Evolutionary conservation across 2,797 vertebrate species (phyloP).

Genomic region (Amazona finschi): DNA sequence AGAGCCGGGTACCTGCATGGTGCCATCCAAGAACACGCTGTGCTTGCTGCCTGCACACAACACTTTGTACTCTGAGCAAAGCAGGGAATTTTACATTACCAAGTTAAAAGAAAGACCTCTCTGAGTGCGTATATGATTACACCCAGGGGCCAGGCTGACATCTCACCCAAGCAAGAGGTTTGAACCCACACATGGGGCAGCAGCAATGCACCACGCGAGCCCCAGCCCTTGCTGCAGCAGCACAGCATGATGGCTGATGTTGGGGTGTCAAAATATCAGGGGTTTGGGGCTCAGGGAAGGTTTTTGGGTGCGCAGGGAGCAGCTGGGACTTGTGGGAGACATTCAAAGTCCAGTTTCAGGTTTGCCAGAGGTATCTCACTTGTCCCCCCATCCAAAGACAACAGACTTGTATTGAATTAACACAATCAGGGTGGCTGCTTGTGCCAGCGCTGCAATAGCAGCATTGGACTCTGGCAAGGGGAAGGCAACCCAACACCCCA

Average conservation of each 20-base stretch:
- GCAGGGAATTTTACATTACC: background rate
- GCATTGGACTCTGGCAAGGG: background rate
- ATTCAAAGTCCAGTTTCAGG: background rate
- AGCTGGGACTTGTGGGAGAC: background rate
- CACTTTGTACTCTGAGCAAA: background rate
- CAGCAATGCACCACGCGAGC: background rate
- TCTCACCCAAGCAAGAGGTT: background rate
- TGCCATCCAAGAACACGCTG: background rate
- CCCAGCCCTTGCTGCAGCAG: background rate
- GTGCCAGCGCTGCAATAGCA: background rate
- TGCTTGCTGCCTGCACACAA: background rate
- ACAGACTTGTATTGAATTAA: background rate
- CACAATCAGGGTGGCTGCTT: background rate
- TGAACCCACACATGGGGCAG: rapidly evolving
- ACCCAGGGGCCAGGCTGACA: background rate
- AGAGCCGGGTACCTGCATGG: background rate
- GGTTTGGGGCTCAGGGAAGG: background rate
- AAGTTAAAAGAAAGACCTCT: background rate
- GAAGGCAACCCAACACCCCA: background rate
- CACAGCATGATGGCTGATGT: background rate
- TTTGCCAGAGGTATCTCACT: background rate
- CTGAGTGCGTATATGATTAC: background rate
- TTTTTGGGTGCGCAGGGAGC: background rate
- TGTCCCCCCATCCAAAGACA: rapidly evolving
- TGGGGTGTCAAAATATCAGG: background rate